A percentile compares a stretch with the other conserved stretches of the same genome.
Conservation (phyloP, 2,888 invertebrate species). For the Branchipolynoe longqiensis region DNA sequence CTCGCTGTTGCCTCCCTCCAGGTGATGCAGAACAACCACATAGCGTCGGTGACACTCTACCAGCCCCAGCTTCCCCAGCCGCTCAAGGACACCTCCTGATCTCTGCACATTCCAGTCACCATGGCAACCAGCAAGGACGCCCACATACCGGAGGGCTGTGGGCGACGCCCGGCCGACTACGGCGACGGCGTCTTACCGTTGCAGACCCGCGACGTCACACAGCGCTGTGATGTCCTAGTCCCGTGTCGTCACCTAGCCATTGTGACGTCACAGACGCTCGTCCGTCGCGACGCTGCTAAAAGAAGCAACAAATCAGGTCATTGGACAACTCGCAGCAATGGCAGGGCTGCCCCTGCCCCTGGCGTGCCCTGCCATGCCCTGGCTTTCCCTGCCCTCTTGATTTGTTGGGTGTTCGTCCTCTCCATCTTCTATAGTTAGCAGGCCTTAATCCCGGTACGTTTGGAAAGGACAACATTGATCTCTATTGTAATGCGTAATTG, state of each 20-base stretch:
- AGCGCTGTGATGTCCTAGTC: not conserved
- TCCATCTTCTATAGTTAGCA: not conserved
- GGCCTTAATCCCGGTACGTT: constrained; percentile 9
- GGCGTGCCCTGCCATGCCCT: not conserved
- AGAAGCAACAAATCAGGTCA: too few relatives aligned
- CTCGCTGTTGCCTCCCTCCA: too few relatives aligned
- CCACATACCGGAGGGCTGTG: not conserved
- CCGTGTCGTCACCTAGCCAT: not conserved
- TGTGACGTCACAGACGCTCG: not conserved
- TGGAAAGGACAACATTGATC: not conserved
- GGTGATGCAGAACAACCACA: constrained; percentile 82
- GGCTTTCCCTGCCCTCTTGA: not conserved
- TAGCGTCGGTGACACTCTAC: constrained; percentile 82
- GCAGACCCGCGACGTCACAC: not conserved
- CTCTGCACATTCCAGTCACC: constrained; percentile 50
- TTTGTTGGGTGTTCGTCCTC: constrained; percentile 4
- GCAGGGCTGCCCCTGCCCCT: not conserved
- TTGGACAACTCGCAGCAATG: not conserved
- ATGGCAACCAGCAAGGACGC: constrained; percentile 5
- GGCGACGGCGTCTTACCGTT: too few relatives aligned
- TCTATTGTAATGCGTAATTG: constrained; percentile 30
- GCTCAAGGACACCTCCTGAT: constrained; percentile 53
- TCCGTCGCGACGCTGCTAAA: too few relatives aligned
- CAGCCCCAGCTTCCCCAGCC: constrained; percentile 67
- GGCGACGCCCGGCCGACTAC: not conserved